A percentile compares a stretch with the other conserved stretches of the same genome.
Conservation (phyloP, 2,888 invertebrate species). For the Drosophila lutescens region DNA sequence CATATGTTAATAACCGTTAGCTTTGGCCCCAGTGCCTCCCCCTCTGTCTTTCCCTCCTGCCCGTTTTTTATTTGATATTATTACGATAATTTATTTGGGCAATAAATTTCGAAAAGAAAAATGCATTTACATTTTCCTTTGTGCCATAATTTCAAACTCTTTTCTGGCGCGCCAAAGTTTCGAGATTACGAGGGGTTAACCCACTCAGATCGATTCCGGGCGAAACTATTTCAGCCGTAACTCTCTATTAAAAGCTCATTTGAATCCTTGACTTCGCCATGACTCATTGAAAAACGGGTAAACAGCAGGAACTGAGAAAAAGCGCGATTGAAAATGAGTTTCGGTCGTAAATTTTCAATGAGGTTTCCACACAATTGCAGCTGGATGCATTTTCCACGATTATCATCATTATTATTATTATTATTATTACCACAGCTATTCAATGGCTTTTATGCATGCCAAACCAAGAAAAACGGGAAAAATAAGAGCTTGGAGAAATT, state of each 20-base stretch:
- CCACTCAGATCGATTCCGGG: constrained; percentile 22
- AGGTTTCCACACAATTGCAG: constrained; percentile 64
- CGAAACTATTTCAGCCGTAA: constrained; percentile 19
- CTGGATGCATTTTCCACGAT: constrained; percentile 27
- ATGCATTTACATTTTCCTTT: constrained; percentile 78
- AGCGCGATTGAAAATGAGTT: constrained; percentile 26
- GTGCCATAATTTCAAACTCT: constrained; percentile 71
- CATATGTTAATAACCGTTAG: constrained; percentile 78
- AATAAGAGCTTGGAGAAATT: background rate
- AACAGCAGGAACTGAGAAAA: constrained; percentile 20
- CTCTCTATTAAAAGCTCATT: constrained; percentile 39
- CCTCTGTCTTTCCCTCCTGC: constrained; percentile 25
- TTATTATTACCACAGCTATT: constrained; percentile 26
- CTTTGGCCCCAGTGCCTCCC: constrained; percentile 52
- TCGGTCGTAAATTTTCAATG: constrained; percentile 53
- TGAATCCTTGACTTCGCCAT: constrained; percentile 33
- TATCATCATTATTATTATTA: constrained; percentile 42
- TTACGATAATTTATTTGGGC: constrained; percentile 81
- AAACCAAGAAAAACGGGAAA: background rate
- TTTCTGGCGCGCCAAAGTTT: constrained; percentile 24
- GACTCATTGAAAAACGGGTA: constrained; percentile 35
- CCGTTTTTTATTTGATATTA: constrained; percentile 75
- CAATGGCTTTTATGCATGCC: constrained; percentile 15
- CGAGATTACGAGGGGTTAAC: constrained; percentile 33
- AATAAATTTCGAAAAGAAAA: constrained; percentile 81